phyloP scores from a whole-genome alignment of 2,113 vertebrate genomes.

The Hipposideros armiger region DNA sequence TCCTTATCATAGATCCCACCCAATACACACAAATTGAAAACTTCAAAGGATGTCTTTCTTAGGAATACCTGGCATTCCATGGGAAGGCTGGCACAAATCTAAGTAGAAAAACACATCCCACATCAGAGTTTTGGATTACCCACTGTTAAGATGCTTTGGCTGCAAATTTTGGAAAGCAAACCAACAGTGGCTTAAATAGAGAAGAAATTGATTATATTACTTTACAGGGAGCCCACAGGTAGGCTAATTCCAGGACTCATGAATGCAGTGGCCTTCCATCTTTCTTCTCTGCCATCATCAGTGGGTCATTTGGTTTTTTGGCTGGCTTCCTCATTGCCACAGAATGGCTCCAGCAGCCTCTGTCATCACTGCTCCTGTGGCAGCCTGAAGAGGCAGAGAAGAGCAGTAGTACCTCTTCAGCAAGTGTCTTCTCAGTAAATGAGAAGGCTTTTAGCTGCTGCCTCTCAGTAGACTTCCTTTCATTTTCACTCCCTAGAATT shows the following conservation, averaged over 20 bases:
- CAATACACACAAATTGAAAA: neutral
- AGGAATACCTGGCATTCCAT: neutral
- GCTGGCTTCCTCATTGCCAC: neutral
- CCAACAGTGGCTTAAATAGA: neutral
- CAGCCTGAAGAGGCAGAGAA: conserved; percentile 24
- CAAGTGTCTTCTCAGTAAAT: neutral
- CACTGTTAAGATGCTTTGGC: neutral
- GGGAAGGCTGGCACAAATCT: neutral
- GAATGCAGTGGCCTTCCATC: neutral
- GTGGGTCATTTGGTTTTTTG: neutral
- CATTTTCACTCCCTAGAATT: neutral
- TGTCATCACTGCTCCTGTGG: neutral
- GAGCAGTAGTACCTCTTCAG: neutral
- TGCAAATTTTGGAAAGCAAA: neutral
- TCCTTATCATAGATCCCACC: neutral
- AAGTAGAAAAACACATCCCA: neutral
- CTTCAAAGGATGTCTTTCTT: neutral
- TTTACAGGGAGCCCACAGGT: neutral
- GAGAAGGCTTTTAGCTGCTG: neutral
- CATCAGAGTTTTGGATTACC: neutral
- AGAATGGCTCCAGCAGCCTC: neutral
- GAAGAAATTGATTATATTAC: neutral
- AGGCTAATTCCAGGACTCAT: neutral
- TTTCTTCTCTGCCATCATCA: neutral
- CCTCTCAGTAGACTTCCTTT: neutral